Conservation (phyloP, 1,140 invertebrate genomes). For the Pseudomyrmex concolor region DNA sequence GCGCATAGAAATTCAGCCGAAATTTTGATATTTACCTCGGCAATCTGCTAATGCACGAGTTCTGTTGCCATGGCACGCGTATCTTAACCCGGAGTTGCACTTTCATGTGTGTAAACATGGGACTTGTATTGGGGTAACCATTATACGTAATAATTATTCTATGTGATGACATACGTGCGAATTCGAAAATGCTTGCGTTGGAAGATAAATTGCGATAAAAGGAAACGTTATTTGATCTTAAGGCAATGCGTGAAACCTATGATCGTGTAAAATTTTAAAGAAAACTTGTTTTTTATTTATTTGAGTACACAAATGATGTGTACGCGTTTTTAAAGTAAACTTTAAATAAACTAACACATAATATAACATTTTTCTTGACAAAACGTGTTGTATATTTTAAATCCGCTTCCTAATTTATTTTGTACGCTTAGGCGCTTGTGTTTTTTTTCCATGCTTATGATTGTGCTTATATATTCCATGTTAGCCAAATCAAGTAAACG, state of each 20-base stretch:
- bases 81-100: conserved; percentile 5
- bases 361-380: background rate
- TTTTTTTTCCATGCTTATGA: background rate
- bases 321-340: background rate
- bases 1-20: background rate
- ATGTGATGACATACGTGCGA: background rate
- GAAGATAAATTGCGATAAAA: conserved; percentile 12
- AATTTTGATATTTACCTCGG: conserved; percentile 49
- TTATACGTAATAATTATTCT: conserved; percentile 29
- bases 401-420: background rate
- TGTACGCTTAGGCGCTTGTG: background rate
- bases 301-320: background rate
- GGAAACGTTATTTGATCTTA: background rate
- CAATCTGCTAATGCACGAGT: conserved; percentile 39
- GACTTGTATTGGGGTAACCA: background rate
- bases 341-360: background rate
- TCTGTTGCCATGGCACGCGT: conserved; percentile 11
- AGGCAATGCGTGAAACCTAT: background rate
- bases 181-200: background rate
- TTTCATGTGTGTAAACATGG: background rate
- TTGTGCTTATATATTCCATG: background rate
- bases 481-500: background rate
- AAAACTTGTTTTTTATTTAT: background rate
- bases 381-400: background rate
- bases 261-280: background rate